These are phyloP conservation scores for Callyntrura sp. DNA, from an alignment of 2,888 invertebrate species.

Conservation along the genomic window DNA sequence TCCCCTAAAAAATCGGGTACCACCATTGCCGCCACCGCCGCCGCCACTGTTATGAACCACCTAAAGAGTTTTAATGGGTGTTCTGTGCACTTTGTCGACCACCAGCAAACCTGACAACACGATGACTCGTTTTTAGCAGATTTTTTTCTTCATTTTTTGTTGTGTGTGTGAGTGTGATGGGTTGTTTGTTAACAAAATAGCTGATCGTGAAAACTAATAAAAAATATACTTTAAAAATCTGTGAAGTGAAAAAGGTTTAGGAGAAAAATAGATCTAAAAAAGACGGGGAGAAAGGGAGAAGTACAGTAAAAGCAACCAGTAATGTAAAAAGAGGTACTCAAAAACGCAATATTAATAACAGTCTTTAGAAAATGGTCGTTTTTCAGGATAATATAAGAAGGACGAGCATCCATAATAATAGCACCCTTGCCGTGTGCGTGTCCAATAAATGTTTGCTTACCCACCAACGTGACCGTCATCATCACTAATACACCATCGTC, in stretches of 20 bases:
- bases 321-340: no score
- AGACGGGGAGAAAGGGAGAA: no score
- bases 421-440: conserved; percentile 70
- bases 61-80: conserved; percentile 46
- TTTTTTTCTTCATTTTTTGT: no score
- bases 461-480: background rate
- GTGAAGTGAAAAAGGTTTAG: background rate
- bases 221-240: background rate
- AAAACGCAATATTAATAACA: no score
- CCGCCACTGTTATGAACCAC: conserved; percentile 48
- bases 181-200: conserved; percentile 13
- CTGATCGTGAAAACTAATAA: no score
- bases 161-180: no score
- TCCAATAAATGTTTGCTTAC: conserved; percentile 38
- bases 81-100: background rate
- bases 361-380: no score
- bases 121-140: conserved; percentile 27
- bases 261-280: no score
- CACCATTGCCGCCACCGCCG: background rate
- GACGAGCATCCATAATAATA: conserved; percentile 39
- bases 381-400: background rate
- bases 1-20: conserved; percentile 25
- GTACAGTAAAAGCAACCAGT: conserved; percentile 24
- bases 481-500: no score
- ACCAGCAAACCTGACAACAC: background rate